Percentiles rank a stretch among this genome's conserved stretches.
These are phyloP conservation scores for Drosophila suboccidentalis DNA, from an alignment of 2,888 invertebrate genomes.

Conservation along the genomic window DNA sequence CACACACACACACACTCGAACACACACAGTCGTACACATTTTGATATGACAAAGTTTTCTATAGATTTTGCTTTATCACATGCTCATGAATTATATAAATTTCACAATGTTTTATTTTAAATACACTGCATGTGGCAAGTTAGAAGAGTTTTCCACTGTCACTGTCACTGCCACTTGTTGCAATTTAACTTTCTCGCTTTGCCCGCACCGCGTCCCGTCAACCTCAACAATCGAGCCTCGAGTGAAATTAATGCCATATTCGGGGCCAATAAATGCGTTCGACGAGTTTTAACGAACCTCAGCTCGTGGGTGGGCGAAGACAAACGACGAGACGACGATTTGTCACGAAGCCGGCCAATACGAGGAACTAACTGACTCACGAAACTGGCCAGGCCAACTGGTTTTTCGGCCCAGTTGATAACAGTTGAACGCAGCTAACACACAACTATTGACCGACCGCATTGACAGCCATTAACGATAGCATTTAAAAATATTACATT, in stretches of 20 bases:
- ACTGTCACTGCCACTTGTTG: constrained; percentile 56
- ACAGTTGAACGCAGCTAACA: constrained; percentile 24
- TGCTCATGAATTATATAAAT: constrained; percentile 8
- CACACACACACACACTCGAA: constrained; percentile 7
- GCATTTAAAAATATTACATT: constrained; percentile 16
- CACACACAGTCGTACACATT: not conserved
- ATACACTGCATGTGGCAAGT: not conserved
- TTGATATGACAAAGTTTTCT: constrained; percentile 29
- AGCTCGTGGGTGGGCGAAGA: constrained; percentile 51
- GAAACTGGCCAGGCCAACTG: constrained; percentile 41
- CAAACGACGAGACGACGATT: constrained; percentile 31
- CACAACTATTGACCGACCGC: constrained; percentile 16
- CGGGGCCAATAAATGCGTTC: constrained; percentile 39
- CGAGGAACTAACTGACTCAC: constrained; percentile 33
- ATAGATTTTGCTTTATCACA: constrained; percentile 36
- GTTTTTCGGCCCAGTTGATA: constrained; percentile 53
- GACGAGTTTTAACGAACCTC: constrained; percentile 34
- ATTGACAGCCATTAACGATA: constrained; percentile 10
- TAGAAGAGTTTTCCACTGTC: constrained; percentile 34
- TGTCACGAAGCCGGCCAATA: constrained; percentile 35
- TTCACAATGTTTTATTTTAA: constrained; percentile 19
- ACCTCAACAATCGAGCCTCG: constrained; percentile 47
- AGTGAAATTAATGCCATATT: constrained; percentile 50
- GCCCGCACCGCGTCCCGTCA: constrained; percentile 44
- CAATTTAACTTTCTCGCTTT: constrained; percentile 16